A percentile compares a stretch with the other conserved stretches of the same genome.
These are phyloP conservation scores for Galbula dea DNA, from an alignment of 2,113 vertebrate genomes.

Conservation along the genomic window DNA sequence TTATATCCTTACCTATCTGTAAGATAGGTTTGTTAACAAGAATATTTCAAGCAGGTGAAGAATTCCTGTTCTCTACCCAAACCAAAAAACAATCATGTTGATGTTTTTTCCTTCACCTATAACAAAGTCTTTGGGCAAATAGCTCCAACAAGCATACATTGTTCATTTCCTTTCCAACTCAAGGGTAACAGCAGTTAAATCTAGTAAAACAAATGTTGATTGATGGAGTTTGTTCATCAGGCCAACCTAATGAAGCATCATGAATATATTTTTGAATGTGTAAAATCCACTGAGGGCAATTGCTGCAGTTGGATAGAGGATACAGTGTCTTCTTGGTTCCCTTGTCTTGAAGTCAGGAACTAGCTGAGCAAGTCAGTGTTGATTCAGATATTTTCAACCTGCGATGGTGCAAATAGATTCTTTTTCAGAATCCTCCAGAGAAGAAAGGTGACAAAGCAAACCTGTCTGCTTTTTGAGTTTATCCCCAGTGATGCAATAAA, in stretches of 20 bases:
- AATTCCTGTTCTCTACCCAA: not conserved
- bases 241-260: constrained; percentile 48
- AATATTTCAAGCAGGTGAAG: not conserved
- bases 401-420: not conserved
- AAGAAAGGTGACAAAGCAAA: not conserved
- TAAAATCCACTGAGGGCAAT: constrained; percentile 11
- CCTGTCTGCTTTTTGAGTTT: not conserved
- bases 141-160: not conserved
- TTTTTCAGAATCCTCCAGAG: constrained; percentile 5
- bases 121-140: not conserved
- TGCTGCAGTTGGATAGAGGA: not conserved
- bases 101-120: not conserved
- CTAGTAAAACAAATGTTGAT: constrained; percentile 48
- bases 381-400: not conserved
- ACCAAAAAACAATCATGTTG: not conserved
- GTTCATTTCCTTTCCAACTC: constrained; percentile 33
- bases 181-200: constrained; percentile 35
- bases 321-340: not conserved
- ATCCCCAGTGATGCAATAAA: not conserved
- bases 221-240: constrained; percentile 44
- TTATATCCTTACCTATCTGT: not conserved
- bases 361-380: not conserved
- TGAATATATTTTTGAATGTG: constrained; percentile 17
- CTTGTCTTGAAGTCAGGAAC: not conserved
- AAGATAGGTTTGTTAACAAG: not conserved